phyloP scores from a whole-genome alignment of 1,140 invertebrate genomes.

The Theocolax elegans region DNA sequence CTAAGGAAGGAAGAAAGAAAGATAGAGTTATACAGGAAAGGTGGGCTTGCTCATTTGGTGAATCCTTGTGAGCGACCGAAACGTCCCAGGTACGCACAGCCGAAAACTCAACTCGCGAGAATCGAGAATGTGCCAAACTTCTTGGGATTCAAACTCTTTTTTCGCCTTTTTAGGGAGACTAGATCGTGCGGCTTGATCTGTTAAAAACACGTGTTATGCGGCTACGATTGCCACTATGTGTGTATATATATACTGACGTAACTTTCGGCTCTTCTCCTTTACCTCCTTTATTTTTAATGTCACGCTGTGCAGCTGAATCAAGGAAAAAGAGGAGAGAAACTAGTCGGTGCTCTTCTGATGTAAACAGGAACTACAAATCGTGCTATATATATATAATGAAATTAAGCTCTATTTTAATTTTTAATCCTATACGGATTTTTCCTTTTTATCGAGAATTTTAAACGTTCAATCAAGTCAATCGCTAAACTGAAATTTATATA shows the following conservation, averaged over 20 bases:
- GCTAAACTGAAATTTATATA: no score
- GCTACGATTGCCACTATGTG: conserved; percentile 18
- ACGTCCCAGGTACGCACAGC: neutral
- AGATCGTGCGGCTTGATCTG: conserved; percentile 34
- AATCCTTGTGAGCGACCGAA: neutral
- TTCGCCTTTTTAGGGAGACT: conserved; percentile 22
- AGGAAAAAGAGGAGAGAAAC: conserved; percentile 1
- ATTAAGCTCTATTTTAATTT: conserved; percentile 16
- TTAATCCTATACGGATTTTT: neutral
- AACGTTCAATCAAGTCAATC: no score
- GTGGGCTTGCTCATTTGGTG: conserved; percentile 10
- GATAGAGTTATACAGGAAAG: neutral
- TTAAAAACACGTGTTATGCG: conserved; percentile 41
- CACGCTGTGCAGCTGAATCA: neutral
- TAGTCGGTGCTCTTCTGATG: conserved; percentile 14
- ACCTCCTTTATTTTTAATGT: no score
- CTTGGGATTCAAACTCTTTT: conserved; percentile 23
- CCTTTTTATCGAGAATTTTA: conserved; percentile 11
- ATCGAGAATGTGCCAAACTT: conserved; percentile 28
- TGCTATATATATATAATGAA: conserved; percentile 28
- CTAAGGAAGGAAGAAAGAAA: neutral
- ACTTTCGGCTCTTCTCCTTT: conserved; percentile 23
- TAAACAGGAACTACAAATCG: conserved; percentile 35
- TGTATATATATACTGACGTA: conserved; percentile 33
- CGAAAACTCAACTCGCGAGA: no score